Conservation (phyloP, 2,888 invertebrate genomes). For the Chloroclystis v-ata region DNA sequence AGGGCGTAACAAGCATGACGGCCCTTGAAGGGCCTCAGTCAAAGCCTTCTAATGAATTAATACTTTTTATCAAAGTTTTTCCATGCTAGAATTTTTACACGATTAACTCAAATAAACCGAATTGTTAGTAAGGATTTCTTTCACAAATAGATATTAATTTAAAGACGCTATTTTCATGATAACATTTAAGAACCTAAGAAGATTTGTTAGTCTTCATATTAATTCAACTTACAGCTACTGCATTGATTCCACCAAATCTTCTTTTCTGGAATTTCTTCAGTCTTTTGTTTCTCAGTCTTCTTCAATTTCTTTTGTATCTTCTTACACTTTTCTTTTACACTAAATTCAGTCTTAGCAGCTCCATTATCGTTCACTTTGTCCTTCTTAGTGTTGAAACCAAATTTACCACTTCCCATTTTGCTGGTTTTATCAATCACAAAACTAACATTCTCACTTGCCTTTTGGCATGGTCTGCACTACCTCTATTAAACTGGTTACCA, state of each 20-base stretch:
- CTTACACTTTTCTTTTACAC: constrained; percentile 70
- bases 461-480: constrained; percentile 40
- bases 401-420: constrained; percentile 73
- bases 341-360: constrained; percentile 63
- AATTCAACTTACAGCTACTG: constrained; percentile 62
- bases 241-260: constrained; percentile 76
- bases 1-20: constrained; percentile 64
- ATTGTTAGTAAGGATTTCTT: too few relatives aligned
- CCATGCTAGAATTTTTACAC: background rate
- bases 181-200: too few relatives aligned
- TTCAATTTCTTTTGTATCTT: constrained; percentile 71
- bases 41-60: constrained; percentile 4
- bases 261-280: constrained; percentile 65
- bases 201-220: too few relatives aligned
- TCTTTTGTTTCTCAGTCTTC: constrained; percentile 74
- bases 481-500: constrained; percentile 39
- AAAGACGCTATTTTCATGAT: too few relatives aligned
- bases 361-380: constrained; percentile 60
- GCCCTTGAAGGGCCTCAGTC: constrained; percentile 64
- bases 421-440: constrained; percentile 41
- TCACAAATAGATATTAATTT: too few relatives aligned
- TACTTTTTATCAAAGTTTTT: constrained; percentile 6
- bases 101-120: too few relatives aligned
- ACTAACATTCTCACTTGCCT: constrained; percentile 43
- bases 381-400: constrained; percentile 61